Conservation (phyloP, 2,888 invertebrate species). For the Gisinianus flammeolus region DNA sequence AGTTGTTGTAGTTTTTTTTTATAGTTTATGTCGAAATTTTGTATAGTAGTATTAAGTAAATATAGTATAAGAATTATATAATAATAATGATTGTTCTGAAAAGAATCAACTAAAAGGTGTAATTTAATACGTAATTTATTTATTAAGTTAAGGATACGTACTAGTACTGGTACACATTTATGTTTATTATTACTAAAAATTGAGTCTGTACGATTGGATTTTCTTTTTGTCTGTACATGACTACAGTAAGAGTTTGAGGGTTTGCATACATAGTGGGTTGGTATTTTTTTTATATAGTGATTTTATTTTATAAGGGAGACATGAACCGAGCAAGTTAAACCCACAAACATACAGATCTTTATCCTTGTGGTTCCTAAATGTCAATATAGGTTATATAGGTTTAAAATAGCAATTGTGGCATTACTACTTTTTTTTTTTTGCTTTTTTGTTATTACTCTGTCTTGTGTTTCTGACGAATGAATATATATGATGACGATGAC, state of each 20-base stretch:
- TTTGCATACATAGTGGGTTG: constrained; percentile 10
- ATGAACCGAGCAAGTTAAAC: background rate
- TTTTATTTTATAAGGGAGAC: background rate
- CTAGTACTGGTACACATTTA: constrained; percentile 35
- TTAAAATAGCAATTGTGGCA: background rate
- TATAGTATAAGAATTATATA: no score
- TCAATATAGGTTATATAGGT: background rate
- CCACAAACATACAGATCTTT: background rate
- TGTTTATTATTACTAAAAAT: constrained; percentile 34
- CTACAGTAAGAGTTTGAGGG: constrained; percentile 7
- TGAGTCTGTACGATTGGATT: constrained; percentile 35
- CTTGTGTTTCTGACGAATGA: background rate
- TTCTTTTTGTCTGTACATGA: constrained; percentile 26
- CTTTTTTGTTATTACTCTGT: background rate
- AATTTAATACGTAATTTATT: constrained; percentile 20
- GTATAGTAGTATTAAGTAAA: no score
- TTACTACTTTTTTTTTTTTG: background rate
- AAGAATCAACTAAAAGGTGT: no score
- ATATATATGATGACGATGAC: background rate
- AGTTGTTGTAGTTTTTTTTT: no score
- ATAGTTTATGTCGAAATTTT: no score
- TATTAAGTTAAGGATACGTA: constrained; percentile 26
- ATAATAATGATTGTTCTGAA: no score
- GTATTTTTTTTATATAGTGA: background rate
- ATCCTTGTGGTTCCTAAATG: background rate